These are phyloP conservation scores for Platycnemis pennipes DNA, from an alignment of 2,888 invertebrate species.

Conservation along the genomic window DNA sequence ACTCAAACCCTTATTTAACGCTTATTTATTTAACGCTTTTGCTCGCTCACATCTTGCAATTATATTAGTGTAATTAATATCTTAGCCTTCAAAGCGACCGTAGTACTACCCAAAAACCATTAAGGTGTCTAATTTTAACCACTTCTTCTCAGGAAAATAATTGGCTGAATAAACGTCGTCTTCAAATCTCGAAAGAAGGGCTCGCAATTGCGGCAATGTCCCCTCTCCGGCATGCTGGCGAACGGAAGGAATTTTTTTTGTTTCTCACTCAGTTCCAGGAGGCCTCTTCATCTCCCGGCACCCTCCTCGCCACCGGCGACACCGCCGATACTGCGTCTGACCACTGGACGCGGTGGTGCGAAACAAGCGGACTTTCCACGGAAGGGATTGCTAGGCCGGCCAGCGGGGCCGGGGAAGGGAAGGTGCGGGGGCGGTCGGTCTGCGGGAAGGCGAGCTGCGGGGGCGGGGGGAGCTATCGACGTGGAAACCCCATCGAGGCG, in stretches of 20 bases:
- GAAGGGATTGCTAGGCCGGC: not conserved
- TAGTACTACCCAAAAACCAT: too few species aligned
- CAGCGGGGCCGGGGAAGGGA: not conserved
- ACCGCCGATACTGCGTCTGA: not conserved
- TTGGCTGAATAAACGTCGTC: not conserved
- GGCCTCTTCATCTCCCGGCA: not conserved
- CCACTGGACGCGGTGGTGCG: not conserved
- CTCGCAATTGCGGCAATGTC: not conserved
- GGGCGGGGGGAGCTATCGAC: not conserved
- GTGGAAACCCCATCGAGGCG: not conserved
- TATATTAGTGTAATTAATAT: too few species aligned
- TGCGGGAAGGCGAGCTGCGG: not conserved
- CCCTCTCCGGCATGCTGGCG: not conserved
- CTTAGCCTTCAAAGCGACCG: too few species aligned
- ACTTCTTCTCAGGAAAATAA: too few species aligned
- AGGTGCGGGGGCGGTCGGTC: not conserved
- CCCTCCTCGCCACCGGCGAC: not conserved
- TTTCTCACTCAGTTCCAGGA: not conserved
- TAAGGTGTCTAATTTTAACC: too few species aligned
- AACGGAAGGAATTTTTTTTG: not conserved
- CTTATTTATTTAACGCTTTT: too few species aligned
- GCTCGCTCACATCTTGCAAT: too few species aligned
- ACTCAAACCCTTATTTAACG: too few species aligned
- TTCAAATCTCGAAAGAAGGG: not conserved
- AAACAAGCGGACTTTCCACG: not conserved